phyloP scores from a whole-genome alignment of 2,113 vertebrate genomes.

The Amazona vittata region DNA sequence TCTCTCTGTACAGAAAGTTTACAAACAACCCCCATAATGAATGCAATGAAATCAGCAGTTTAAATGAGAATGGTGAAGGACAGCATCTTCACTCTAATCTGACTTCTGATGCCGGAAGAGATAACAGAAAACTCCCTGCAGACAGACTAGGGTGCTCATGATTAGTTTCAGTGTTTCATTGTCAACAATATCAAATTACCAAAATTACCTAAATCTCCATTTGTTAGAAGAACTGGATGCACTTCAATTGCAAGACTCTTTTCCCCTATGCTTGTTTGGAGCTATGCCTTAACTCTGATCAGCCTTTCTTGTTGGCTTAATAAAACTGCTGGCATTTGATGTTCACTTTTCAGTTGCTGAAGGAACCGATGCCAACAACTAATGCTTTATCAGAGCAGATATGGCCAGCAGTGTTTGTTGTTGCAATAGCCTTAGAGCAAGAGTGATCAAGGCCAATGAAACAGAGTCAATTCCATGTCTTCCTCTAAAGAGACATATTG shows the following conservation, averaged over 20 bases:
- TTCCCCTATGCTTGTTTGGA: background rate
- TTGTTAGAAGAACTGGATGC: background rate
- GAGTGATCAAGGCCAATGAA: conserved; percentile 47
- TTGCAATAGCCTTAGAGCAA: conserved; percentile 27
- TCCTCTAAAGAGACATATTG: background rate
- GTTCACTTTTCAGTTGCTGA: background rate
- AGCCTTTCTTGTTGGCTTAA: background rate
- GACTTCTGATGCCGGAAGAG: background rate
- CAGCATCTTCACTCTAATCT: background rate
- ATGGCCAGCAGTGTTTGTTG: conserved; percentile 28
- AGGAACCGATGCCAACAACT: conserved; percentile 27
- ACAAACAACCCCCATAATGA: background rate
- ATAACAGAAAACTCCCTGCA: background rate
- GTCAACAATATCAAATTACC: background rate
- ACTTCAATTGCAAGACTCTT: background rate
- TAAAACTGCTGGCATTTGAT: conserved; percentile 16
- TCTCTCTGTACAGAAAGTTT: background rate
- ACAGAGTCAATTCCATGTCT: background rate
- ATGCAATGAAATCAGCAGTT: background rate
- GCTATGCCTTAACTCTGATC: background rate
- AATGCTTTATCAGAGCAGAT: conserved; percentile 51
- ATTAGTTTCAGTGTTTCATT: background rate
- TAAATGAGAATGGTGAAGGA: background rate
- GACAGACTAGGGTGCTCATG: background rate
- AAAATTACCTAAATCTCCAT: background rate